A percentile compares a stretch with the other conserved stretches of the same genome.
These are phyloP conservation scores for Xestia rhomboidea DNA, from an alignment of 2,888 invertebrate species.

Conservation along the genomic window DNA sequence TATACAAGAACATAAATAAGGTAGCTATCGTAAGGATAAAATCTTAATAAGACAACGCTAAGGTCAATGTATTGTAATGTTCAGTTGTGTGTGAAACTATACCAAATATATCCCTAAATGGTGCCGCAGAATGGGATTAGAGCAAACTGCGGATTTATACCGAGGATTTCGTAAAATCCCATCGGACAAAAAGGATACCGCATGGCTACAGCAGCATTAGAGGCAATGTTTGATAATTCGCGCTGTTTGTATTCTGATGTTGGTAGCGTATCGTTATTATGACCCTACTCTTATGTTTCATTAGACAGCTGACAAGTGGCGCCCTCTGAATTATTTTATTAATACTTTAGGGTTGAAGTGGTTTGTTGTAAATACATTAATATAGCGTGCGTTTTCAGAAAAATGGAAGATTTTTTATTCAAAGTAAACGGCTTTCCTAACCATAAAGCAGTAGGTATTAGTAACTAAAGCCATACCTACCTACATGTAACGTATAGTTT, in stretches of 20 bases:
- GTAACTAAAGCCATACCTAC: neutral
- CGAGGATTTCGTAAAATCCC: slow-evolving; percentile 83
- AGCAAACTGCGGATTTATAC: slow-evolving; percentile 86
- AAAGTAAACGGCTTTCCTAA: neutral
- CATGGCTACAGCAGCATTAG: slow-evolving; percentile 77
- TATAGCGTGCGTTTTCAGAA: neutral
- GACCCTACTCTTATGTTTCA: slow-evolving; percentile 47
- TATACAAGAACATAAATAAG: neutral
- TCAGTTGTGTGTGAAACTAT: slow-evolving; percentile 81
- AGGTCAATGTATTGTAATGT: slow-evolving; percentile 78
- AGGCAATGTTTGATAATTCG: slow-evolving; percentile 81
- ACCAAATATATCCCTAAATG: slow-evolving; percentile 70
- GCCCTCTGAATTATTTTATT: slow-evolving; percentile 46
- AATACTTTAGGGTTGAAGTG: neutral
- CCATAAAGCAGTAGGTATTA: too few relatives aligned
- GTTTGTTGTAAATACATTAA: neutral
- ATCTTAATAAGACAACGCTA: slow-evolving; percentile 66
- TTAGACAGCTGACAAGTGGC: slow-evolving; percentile 56
- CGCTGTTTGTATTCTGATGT: slow-evolving; percentile 71
- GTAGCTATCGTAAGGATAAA: slow-evolving; percentile 51
- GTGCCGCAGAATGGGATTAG: slow-evolving; percentile 83
- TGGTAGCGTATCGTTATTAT: slow-evolving; percentile 48
- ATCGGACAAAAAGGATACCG: slow-evolving; percentile 80
- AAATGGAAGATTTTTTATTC: neutral
- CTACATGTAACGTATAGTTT: neutral